phyloP scores from a whole-genome alignment of 2,888 invertebrate species.

The Xestobium rufovillosum region DNA sequence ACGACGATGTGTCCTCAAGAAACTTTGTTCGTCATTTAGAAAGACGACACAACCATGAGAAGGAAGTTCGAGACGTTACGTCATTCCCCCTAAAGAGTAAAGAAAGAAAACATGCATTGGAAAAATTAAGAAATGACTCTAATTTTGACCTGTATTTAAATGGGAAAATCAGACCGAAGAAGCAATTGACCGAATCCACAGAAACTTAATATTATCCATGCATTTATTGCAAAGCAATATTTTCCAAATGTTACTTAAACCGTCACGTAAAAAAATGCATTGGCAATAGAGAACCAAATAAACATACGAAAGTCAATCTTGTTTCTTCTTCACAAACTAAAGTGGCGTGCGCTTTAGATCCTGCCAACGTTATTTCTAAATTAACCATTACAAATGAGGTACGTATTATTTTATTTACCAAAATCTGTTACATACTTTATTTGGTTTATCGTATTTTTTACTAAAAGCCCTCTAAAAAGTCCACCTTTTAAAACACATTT shows the following conservation, averaged over 20 bases:
- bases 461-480: no score
- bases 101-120: constrained; percentile 13
- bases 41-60: constrained; percentile 15
- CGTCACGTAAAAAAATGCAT: constrained; percentile 15
- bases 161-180: constrained; percentile 14
- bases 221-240: constrained; percentile 19
- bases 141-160: constrained; percentile 21
- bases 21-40: constrained; percentile 19
- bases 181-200: not conserved
- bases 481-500: constrained; percentile 2
- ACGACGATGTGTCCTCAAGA: constrained; percentile 17
- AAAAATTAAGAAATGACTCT: constrained; percentile 15
- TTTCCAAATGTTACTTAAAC: constrained; percentile 17
- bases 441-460: not conserved
- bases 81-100: constrained; percentile 15
- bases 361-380: constrained; percentile 10
- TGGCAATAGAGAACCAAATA: not conserved
- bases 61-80: constrained; percentile 14
- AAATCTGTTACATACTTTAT: not conserved
- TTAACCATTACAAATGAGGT: constrained; percentile 4
- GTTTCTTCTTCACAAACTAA: constrained; percentile 9
- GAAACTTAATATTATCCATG: constrained; percentile 9
- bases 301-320: constrained; percentile 2
- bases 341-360: constrained; percentile 11
- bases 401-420: not conserved